Evolutionary conservation across 2,888 invertebrate species (phyloP).

Genomic region (Cephus pygmeus): DNA sequence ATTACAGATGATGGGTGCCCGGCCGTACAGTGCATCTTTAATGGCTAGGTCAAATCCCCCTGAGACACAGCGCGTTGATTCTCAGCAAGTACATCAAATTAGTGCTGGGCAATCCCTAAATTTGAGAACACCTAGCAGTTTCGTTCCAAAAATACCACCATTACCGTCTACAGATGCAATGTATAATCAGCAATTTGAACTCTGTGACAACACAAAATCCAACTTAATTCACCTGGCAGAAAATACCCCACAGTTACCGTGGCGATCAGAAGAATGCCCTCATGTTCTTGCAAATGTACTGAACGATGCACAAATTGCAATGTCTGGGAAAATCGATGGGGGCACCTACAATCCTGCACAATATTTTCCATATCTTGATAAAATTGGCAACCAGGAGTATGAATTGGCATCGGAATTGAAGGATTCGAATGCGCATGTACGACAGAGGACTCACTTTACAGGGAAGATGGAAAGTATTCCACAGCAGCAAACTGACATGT

Average conservation of each 20-base stretch:
- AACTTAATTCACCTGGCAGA: slow-evolving; percentile 9
- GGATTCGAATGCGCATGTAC: neutral
- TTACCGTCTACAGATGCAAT: slow-evolving; percentile 8
- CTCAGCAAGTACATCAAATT: slow-evolving; percentile 34
- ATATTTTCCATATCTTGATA: neutral
- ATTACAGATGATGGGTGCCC: slow-evolving; percentile 50
- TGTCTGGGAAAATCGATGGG: slow-evolving; percentile 25
- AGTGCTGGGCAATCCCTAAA: slow-evolving; percentile 30
- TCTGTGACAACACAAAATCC: slow-evolving; percentile 9
- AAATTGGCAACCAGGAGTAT: neutral
- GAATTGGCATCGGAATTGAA: neutral
- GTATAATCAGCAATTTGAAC: slow-evolving; percentile 13
- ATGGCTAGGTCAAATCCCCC: slow-evolving; percentile 27
- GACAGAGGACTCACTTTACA: neutral
- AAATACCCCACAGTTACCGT: neutral
- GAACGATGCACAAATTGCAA: slow-evolving; percentile 29
- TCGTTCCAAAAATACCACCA: slow-evolving; percentile 44
- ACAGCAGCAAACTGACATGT: neutral
- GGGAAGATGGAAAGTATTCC: neutral
- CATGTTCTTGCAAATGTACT: slow-evolving; percentile 36
- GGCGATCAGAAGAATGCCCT: slow-evolving; percentile 38
- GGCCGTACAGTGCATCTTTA: slow-evolving; percentile 49
- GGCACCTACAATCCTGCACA: slow-evolving; percentile 24
- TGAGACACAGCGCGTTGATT: slow-evolving; percentile 29
- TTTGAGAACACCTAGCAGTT: slow-evolving; percentile 61